These are phyloP conservation scores for Ascidia mentula DNA, from an alignment of 23 tunicate species.

Conservation along the genomic window DNA sequence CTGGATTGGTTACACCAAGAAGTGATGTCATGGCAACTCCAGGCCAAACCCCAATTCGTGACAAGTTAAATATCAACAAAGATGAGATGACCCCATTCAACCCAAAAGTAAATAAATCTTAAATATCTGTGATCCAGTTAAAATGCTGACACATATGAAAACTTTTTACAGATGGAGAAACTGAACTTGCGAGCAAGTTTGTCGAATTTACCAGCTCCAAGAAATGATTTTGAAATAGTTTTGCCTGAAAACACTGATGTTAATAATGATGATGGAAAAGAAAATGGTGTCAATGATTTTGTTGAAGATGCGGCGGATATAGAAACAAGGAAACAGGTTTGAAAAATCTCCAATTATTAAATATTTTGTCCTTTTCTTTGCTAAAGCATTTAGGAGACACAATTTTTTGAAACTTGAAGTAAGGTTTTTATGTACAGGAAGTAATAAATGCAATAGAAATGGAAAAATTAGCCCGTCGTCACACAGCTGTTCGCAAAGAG, in stretches of 20 bases:
- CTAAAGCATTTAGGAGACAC: too few species aligned
- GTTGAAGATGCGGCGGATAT: conserved; percentile 94
- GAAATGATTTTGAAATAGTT: conserved; percentile 95
- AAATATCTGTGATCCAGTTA: not conserved
- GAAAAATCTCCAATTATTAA: not conserved
- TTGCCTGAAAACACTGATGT: conserved; percentile 76
- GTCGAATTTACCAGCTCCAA: conserved; percentile 63
- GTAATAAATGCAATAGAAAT: conserved; percentile 21
- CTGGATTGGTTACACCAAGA: conserved; percentile 77
- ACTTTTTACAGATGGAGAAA: conserved; percentile 27
- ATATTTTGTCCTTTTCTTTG: too few species aligned
- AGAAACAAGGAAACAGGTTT: conserved; percentile 52
- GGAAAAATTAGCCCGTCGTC: conserved; percentile 64
- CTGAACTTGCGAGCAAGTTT: conserved; percentile 55
- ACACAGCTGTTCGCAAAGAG: conserved; percentile 54
- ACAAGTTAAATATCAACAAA: conserved; percentile 85
- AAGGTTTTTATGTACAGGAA: not conserved
- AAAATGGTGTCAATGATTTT: conserved; percentile 19
- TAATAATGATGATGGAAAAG: conserved; percentile 27
- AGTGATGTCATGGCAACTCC: conserved; percentile 50
- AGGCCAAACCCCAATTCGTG: conserved; percentile 90
- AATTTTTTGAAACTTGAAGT: too few species aligned
- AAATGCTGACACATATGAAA: not conserved
- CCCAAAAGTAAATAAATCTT: conserved; percentile 22
- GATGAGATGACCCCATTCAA: conserved; percentile 85